Evolutionary conservation across 2,113 vertebrate species (phyloP).

Genomic region (Siphamia tubifer): DNA sequence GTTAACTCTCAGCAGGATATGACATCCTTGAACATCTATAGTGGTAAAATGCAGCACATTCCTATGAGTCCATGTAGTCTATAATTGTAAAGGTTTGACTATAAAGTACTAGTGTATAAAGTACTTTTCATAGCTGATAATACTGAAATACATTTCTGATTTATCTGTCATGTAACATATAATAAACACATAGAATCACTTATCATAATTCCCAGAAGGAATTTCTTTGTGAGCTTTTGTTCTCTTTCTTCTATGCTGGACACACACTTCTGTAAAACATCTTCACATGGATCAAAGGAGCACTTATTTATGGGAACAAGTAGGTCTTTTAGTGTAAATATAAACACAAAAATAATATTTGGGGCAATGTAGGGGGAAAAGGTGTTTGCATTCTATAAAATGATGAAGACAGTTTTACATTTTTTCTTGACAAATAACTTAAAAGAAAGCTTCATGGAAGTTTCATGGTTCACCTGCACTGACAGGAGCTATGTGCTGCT

Average conservation of each 20-base stretch:
- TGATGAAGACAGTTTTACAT: not conserved
- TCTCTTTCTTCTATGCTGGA: too few species aligned
- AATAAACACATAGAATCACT: too few species aligned
- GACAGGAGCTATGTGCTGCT: slow-evolving; percentile 26
- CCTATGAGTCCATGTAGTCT: too few species aligned
- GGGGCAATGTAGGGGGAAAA: not conserved
- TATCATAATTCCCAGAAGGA: too few species aligned
- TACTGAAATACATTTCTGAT: not conserved
- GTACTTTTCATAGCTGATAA: too few species aligned
- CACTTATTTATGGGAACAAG: not conserved
- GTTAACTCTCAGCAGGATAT: too few species aligned
- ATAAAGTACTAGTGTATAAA: not conserved
- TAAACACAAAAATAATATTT: not conserved
- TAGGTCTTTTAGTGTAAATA: not conserved
- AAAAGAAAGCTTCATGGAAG: slow-evolving; percentile 27
- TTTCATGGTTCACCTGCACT: slow-evolving; percentile 33
- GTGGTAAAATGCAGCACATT: too few species aligned
- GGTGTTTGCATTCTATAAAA: not conserved
- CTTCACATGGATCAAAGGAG: too few species aligned
- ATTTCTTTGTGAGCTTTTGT: too few species aligned
- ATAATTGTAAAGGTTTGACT: not conserved
- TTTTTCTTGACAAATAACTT: not conserved
- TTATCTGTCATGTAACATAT: not conserved
- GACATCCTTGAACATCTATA: too few species aligned
- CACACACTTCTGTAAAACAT: too few species aligned